These are phyloP conservation scores for Apostichopus leukothele DNA, from an alignment of 53 echinoderm and acorn worm genomes.

Conservation along the genomic window DNA sequence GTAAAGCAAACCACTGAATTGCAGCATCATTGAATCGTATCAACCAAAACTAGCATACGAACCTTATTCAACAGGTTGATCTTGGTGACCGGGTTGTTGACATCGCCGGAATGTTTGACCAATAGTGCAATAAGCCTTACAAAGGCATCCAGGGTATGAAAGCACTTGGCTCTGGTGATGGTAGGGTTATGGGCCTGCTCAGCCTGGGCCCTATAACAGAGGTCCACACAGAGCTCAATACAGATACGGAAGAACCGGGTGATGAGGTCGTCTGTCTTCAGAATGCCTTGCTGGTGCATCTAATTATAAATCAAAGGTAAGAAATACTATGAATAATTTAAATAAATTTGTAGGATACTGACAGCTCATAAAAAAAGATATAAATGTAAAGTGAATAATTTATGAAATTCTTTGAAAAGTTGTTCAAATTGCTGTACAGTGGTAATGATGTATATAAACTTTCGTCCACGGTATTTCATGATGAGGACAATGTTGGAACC, in stretches of 20 bases:
- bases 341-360: no score
- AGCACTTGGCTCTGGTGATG: conserved; percentile 94
- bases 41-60: not conserved
- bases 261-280: conserved; percentile 99
- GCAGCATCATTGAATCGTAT: no score
- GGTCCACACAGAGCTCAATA: conserved; percentile 97
- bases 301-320: conserved; percentile 19
- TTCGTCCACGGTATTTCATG: no score
- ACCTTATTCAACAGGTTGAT: conserved; percentile 98
- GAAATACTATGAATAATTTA: no score
- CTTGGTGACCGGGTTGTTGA: conserved; percentile 96
- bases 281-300: conserved; percentile 99
- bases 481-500: no score
- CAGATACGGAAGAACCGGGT: conserved; percentile 99
- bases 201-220: conserved; percentile 89
- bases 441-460: no score
- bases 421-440: no score
- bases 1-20: no score
- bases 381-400: no score
- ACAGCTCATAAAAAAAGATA: no score
- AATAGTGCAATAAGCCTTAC: conserved; percentile 91
- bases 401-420: no score
- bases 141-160: conserved; percentile 98
- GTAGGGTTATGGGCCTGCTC: conserved; percentile 93
- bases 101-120: conserved; percentile 97